Percentiles rank a stretch among this genome's conserved stretches.
phyloP scores from a whole-genome alignment of 2,113 vertebrate species.

The Hemiscyllium ocellatum region DNA sequence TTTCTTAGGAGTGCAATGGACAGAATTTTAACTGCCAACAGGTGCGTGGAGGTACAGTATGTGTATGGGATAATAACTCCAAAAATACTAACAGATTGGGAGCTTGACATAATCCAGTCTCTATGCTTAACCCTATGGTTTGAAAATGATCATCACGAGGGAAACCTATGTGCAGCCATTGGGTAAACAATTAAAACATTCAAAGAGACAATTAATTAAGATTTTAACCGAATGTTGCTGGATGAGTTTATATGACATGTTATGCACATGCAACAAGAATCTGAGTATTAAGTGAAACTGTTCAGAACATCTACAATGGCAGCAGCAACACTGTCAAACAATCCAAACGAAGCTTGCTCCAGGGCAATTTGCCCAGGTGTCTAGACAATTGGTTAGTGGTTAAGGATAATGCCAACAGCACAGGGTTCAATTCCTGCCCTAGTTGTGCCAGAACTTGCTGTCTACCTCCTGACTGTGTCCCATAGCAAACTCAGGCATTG shows the following conservation, averaged over 20 bases:
- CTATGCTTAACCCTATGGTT: not conserved
- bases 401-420: not conserved
- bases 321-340: not conserved
- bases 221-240: not conserved
- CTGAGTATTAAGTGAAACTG: not conserved
- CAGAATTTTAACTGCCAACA: too few relatives aligned
- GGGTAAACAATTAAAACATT: not conserved
- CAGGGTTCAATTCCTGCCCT: not conserved
- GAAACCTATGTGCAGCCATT: not conserved
- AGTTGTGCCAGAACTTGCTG: not conserved
- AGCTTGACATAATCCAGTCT: not conserved
- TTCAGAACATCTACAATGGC: not conserved
- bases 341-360: not conserved
- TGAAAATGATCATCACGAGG: not conserved
- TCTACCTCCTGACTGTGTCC: too few relatives aligned
- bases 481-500: not conserved
- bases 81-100: not conserved
- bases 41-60: too few relatives aligned
- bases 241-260: not conserved
- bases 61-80: not conserved
- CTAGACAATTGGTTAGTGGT: not conserved
- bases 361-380: not conserved
- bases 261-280: too few relatives aligned
- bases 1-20: not conserved
- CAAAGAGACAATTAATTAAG: not conserved